Conservation (phyloP, 2,888 invertebrate species). For the Plusia festucae region DNA sequence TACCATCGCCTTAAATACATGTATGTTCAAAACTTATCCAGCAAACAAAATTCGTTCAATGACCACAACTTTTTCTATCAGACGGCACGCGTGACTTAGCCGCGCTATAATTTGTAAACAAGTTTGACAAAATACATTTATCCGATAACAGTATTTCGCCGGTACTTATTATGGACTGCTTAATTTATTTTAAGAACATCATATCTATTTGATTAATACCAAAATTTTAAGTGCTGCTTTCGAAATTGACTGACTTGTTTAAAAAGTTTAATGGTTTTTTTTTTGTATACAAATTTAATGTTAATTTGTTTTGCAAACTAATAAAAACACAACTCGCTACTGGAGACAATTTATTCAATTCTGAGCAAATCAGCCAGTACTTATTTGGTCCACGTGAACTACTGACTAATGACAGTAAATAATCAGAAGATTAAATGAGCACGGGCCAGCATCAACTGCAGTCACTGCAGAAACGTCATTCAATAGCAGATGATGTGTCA, state of each 20-base stretch:
- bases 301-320: neutral
- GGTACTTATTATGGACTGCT: constrained; percentile 31
- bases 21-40: neutral
- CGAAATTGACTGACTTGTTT: neutral
- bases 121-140: constrained; percentile 46
- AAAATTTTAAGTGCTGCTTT: neutral
- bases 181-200: neutral
- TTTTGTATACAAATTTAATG: neutral
- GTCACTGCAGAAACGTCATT: constrained; percentile 19
- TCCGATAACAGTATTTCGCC: constrained; percentile 44
- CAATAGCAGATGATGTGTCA: constrained; percentile 27
- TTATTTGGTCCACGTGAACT: too few species aligned
- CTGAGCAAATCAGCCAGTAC: too few species aligned
- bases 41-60: constrained; percentile 30
- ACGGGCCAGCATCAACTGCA: neutral
- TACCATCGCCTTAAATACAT: neutral
- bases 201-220: neutral
- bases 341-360: neutral
- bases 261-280: neutral
- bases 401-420: too few species aligned
- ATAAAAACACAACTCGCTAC: neutral
- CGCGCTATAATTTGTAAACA: constrained; percentile 49
- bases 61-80: constrained; percentile 39
- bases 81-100: constrained; percentile 30
- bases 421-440: neutral